These are phyloP conservation scores for Muscina levida DNA, from an alignment of 2,888 invertebrate genomes.

Conservation along the genomic window DNA sequence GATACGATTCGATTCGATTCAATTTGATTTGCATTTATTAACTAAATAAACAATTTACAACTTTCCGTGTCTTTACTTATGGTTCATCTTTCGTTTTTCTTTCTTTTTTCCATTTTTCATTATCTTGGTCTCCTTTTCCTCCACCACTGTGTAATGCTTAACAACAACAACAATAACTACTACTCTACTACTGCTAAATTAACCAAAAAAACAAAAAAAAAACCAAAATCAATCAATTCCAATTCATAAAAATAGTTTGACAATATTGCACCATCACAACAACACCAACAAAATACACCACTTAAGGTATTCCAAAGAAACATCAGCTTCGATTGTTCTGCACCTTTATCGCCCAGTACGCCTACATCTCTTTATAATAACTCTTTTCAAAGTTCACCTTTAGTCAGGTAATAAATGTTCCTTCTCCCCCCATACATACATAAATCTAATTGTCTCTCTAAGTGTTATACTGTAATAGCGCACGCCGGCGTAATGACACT, in stretches of 20 bases:
- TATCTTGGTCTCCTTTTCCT: slow-evolving; percentile 23
- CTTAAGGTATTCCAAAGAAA: slow-evolving; percentile 80
- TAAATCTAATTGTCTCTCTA: no score
- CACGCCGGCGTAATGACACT: no score
- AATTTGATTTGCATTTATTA: slow-evolving; percentile 48
- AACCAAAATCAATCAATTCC: slow-evolving; percentile 8
- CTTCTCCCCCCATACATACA: no score
- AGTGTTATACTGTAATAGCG: no score
- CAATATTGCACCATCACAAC: slow-evolving; percentile 75
- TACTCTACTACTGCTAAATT: slow-evolving; percentile 45
- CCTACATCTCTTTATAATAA: slow-evolving; percentile 79
- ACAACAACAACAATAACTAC: slow-evolving; percentile 68
- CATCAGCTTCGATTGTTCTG: slow-evolving; percentile 80
- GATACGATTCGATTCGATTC: neutral
- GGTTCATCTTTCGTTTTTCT: slow-evolving; percentile 7
- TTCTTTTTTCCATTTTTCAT: slow-evolving; percentile 1
- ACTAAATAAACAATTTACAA: neutral
- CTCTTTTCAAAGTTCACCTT: slow-evolving; percentile 79
- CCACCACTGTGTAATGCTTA: slow-evolving; percentile 40
- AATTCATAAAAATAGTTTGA: slow-evolving; percentile 75
- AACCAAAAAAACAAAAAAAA: slow-evolving; percentile 49
- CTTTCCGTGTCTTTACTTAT: slow-evolving; percentile 5
- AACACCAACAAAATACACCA: slow-evolving; percentile 77
- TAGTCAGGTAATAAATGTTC: slow-evolving; percentile 76
- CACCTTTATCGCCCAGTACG: slow-evolving; percentile 80